Evolutionary conservation across 92 coral and sea anemone species (phyloP).

Genomic region (Porites rus): DNA sequence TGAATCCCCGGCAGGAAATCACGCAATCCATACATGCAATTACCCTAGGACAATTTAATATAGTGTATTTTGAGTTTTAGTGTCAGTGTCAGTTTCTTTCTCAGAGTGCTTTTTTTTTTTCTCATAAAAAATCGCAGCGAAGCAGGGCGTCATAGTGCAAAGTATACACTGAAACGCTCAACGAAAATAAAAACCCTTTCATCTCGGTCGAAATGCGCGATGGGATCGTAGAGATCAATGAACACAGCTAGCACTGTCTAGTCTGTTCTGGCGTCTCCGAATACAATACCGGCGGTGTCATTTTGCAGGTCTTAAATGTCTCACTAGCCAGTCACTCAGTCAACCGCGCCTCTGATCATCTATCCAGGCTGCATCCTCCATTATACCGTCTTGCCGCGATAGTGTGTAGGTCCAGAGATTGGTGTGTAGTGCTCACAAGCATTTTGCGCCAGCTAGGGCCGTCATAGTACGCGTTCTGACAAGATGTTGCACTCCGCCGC

Average conservation of each 20-base stretch:
- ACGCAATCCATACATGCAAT: too few species aligned
- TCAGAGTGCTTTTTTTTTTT: too few species aligned
- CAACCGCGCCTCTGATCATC: slow-evolving; percentile 41
- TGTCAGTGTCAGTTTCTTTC: too few species aligned
- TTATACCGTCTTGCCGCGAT: slow-evolving; percentile 12
- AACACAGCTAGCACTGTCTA: neutral
- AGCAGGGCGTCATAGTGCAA: too few species aligned
- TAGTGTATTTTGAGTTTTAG: too few species aligned
- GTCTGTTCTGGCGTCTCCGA: slow-evolving; percentile 45
- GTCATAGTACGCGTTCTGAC: slow-evolving; percentile 35
- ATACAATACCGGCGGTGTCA: slow-evolving; percentile 52
- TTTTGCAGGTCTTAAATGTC: slow-evolving; percentile 43
- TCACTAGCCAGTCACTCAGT: slow-evolving; percentile 19
- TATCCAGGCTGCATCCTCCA: slow-evolving; percentile 28
- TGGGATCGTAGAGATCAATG: slow-evolving; percentile 33
- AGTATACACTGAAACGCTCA: too few species aligned
- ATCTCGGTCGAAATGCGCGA: slow-evolving; percentile 11
- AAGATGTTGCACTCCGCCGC: slow-evolving; percentile 59
- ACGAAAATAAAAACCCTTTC: neutral
- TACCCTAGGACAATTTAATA: too few species aligned
- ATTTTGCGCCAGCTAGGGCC: slow-evolving; percentile 76
- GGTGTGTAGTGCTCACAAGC: slow-evolving; percentile 78
- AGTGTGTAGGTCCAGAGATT: slow-evolving; percentile 29
- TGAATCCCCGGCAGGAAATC: too few species aligned
- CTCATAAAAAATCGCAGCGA: too few species aligned